These are phyloP conservation scores for Drosophila rubida DNA, from an alignment of 2,888 invertebrate species.

Conservation along the genomic window DNA sequence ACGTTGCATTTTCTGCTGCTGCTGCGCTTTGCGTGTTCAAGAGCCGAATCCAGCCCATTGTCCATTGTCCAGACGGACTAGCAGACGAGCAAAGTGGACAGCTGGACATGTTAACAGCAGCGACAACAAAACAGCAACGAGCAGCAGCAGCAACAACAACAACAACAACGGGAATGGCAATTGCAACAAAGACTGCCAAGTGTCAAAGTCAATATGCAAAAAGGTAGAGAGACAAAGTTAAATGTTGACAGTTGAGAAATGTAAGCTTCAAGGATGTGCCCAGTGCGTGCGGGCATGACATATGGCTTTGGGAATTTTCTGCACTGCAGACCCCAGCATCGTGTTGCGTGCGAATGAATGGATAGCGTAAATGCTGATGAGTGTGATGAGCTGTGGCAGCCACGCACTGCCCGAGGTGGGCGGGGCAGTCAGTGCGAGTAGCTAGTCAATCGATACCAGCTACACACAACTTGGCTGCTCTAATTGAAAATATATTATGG, in stretches of 20 bases:
- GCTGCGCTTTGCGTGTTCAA: constrained; percentile 67
- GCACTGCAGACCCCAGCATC: constrained; percentile 14
- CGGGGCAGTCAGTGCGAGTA: background rate
- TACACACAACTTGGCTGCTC: background rate
- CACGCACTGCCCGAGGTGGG: background rate
- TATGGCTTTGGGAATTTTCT: constrained; percentile 48
- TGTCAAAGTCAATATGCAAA: constrained; percentile 81
- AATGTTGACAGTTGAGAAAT: constrained; percentile 82
- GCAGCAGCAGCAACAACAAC: background rate
- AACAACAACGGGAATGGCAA: constrained; percentile 24
- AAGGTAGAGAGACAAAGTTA: constrained; percentile 66
- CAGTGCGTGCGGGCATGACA: constrained; percentile 56
- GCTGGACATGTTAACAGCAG: constrained; percentile 75
- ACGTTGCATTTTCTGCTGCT: constrained; percentile 10
- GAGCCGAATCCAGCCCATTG: constrained; percentile 69
- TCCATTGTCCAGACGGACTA: constrained; percentile 54
- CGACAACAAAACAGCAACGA: constrained; percentile 41
- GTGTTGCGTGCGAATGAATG: constrained; percentile 32
- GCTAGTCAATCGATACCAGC: constrained; percentile 20
- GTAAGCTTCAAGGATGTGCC: constrained; percentile 78
- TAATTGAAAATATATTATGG: background rate
- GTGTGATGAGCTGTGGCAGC: constrained; percentile 6
- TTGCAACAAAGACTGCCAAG: constrained; percentile 65
- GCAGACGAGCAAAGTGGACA: constrained; percentile 29
- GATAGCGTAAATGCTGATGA: constrained; percentile 14